Evolutionary conservation across 2,113 vertebrate species (phyloP).

Genomic region (Tetrao urogallus): DNA sequence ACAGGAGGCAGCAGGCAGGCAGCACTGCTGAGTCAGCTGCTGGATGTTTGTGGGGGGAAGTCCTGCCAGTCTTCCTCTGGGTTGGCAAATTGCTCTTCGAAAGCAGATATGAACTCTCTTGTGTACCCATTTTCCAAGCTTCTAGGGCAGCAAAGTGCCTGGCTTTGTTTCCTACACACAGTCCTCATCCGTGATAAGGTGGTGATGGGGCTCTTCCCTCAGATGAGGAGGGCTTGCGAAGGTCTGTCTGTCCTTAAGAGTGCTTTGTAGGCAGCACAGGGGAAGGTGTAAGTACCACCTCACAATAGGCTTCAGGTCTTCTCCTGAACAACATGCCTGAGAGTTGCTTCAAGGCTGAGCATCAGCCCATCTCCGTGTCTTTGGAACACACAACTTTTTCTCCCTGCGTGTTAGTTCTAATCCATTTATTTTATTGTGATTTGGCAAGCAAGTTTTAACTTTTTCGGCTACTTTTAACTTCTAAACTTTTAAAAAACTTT

Average conservation of each 20-base stretch:
- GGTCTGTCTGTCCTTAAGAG: neutral
- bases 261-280: neutral
- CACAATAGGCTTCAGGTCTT: neutral
- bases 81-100: neutral
- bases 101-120: rapidly evolving
- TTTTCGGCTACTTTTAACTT: too few relatives aligned
- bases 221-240: neutral
- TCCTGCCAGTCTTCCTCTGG: neutral
- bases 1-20: neutral
- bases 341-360: neutral
- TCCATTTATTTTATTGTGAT: neutral
- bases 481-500: too few relatives aligned
- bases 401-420: neutral
- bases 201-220: neutral
- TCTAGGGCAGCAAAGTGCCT: neutral
- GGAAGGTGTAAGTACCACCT: too few relatives aligned
- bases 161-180: neutral
- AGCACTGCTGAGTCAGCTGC: neutral
- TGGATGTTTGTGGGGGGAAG: neutral
- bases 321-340: neutral
- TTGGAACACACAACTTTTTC: neutral
- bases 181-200: neutral
- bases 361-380: neutral
- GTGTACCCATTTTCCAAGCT: neutral
- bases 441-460: neutral